These are phyloP conservation scores for Microcaecilia unicolor DNA, from an alignment of 2,797 vertebrate genomes.

Conservation along the genomic window DNA sequence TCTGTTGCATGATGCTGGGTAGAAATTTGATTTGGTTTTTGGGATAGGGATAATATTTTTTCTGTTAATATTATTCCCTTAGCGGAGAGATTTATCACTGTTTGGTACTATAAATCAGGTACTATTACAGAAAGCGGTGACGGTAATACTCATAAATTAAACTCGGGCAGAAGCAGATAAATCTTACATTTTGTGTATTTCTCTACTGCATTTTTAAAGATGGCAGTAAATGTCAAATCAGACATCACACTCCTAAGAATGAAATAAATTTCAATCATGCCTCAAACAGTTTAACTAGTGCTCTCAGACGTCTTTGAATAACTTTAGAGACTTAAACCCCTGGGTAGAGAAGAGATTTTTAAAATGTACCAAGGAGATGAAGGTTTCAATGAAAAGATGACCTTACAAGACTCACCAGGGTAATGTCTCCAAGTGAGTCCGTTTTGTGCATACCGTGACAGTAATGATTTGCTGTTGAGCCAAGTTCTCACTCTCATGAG, in stretches of 20 bases:
- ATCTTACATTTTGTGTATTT: conserved; percentile 11
- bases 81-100: conserved; percentile 8
- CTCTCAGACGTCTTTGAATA: conserved; percentile 1
- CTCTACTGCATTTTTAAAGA: conserved; percentile 4
- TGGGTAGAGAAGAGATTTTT: no score
- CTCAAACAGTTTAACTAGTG: conserved; percentile 5
- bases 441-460: no score
- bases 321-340: no score
- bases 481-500: no score
- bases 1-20: no score
- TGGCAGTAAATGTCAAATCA: conserved; percentile 10
- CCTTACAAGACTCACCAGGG: no score
- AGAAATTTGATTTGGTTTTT: no score
- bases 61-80: conserved; percentile 1
- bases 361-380: no score
- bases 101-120: conserved; percentile 11
- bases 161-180: conserved; percentile 6
- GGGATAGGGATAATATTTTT: conserved; percentile 1
- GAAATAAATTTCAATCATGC: conserved; percentile 9
- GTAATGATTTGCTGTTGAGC: no score
- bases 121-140: conserved; percentile 10
- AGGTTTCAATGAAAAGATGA: no score
- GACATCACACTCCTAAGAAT: conserved; percentile 10
- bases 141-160: conserved; percentile 12
- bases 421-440: no score